These are phyloP conservation scores for Sander vitreus DNA, from an alignment of 2,113 vertebrate species.

Conservation along the genomic window DNA sequence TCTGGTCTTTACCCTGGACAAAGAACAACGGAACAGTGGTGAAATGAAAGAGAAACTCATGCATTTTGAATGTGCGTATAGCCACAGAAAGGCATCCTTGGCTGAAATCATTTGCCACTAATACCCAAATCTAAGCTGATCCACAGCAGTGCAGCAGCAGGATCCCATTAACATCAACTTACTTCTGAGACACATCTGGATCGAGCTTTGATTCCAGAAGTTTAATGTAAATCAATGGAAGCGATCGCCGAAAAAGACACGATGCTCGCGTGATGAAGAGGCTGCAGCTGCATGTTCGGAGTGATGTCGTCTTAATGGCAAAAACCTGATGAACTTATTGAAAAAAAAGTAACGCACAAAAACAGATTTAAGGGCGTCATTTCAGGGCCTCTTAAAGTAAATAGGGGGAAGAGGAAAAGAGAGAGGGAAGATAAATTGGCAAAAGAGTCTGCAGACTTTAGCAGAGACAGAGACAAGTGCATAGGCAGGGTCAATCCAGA, in stretches of 20 bases:
- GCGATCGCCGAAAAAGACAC: constrained; percentile 48
- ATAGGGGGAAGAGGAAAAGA: constrained; percentile 40
- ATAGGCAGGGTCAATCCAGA: constrained; percentile 64
- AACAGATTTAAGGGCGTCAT: constrained; percentile 48
- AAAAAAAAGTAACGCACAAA: constrained; percentile 23
- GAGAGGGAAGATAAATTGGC: constrained; percentile 73
- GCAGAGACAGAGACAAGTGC: constrained; percentile 76
- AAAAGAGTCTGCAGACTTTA: constrained; percentile 69
- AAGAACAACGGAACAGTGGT: constrained; percentile 73
- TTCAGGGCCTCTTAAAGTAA: constrained; percentile 41
- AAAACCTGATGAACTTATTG: constrained; percentile 34
- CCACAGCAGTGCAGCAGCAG: constrained; percentile 65
- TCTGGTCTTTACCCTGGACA: constrained; percentile 81
- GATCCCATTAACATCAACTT: constrained; percentile 70
- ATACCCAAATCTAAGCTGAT: constrained; percentile 76
- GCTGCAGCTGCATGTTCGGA: constrained; percentile 35
- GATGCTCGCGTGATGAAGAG: constrained; percentile 44
- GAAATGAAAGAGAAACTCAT: constrained; percentile 77
- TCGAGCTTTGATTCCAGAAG: constrained; percentile 59
- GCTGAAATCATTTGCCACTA: constrained; percentile 78
- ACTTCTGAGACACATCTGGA: constrained; percentile 73
- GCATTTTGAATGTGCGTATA: constrained; percentile 74
- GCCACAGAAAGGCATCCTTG: constrained; percentile 79
- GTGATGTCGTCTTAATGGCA: constrained; percentile 46
- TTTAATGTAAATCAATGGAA: constrained; percentile 71